Percentiles rank a stretch among this genome's conserved stretches.
These are phyloP conservation scores for Phalanger gymnotis DNA, from an alignment of 2,797 vertebrate species.

Conservation along the genomic window DNA sequence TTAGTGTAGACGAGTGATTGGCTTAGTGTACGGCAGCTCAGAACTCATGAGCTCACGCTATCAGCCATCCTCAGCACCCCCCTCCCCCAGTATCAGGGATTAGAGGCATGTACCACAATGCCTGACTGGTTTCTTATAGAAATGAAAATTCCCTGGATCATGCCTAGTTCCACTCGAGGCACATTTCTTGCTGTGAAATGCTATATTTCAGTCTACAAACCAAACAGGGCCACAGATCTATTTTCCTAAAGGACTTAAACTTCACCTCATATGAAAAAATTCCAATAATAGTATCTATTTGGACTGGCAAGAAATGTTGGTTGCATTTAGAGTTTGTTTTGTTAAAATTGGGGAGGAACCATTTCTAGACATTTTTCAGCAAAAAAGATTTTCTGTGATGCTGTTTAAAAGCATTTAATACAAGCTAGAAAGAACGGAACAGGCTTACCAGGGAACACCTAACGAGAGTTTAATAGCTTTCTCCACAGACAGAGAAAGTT, in stretches of 20 bases:
- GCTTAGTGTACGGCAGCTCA: neutral
- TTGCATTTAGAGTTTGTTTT: constrained; percentile 25
- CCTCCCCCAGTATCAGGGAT: neutral
- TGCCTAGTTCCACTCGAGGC: neutral
- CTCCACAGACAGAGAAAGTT: neutral
- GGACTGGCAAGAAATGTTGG: neutral
- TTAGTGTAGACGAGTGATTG: neutral
- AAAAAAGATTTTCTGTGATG: neutral
- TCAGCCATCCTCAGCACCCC: neutral
- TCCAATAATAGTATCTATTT: constrained; percentile 21
- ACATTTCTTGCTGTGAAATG: neutral
- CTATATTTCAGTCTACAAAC: constrained; percentile 6
- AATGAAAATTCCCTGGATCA: neutral
- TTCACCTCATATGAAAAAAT: constrained; percentile 18
- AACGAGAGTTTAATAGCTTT: constrained; percentile 34
- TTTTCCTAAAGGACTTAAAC: constrained; percentile 1
- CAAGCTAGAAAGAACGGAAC: constrained; percentile 25
- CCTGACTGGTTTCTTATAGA: neutral
- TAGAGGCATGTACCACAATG: neutral
- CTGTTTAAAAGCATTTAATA: constrained; percentile 32
- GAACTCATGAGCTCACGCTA: neutral
- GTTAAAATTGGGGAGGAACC: constrained; percentile 1
- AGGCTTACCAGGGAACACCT: constrained; percentile 14
- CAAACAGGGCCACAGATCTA: constrained; percentile 10
- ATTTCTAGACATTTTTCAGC: neutral